Evolutionary conservation across 1,140 invertebrate species (phyloP).

Genomic region (Temnothorax curvispinosus): DNA sequence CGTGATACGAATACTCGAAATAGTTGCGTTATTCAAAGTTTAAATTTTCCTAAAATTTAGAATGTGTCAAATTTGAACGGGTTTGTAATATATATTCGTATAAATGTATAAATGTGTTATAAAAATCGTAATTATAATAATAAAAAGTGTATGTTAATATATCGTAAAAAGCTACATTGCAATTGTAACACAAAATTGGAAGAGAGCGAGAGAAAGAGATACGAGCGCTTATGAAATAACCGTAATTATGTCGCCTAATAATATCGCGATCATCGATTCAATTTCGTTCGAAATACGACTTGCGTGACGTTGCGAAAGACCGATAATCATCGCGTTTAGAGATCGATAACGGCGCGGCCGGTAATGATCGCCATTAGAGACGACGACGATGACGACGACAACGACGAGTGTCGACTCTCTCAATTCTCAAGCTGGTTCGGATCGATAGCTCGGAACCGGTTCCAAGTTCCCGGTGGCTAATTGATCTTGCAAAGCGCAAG

Average conservation of each 20-base stretch:
- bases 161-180: not conserved
- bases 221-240: constrained; percentile 1
- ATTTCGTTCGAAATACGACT: constrained; percentile 54
- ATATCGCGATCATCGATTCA: constrained; percentile 56
- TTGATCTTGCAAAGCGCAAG: constrained; percentile 57
- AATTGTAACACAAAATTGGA: not conserved
- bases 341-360: constrained; percentile 53
- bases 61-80: not conserved
- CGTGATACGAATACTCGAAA: not conserved
- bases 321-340: constrained; percentile 60
- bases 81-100: not conserved
- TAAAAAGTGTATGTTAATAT: not conserved
- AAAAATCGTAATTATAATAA: not conserved
- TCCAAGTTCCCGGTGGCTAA: constrained; percentile 57
- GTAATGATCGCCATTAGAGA: constrained; percentile 57
- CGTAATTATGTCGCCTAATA: constrained; percentile 53
- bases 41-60: too few species aligned
- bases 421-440: constrained; percentile 33
- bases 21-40: not conserved
- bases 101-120: not conserved
- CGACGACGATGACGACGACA: constrained; percentile 11
- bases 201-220: not conserved
- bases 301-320: constrained; percentile 52
- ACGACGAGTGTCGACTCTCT: constrained; percentile 46
- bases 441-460: constrained; percentile 56